phyloP scores from a whole-genome alignment of 2,888 invertebrate genomes.

The Aromia moschata region DNA sequence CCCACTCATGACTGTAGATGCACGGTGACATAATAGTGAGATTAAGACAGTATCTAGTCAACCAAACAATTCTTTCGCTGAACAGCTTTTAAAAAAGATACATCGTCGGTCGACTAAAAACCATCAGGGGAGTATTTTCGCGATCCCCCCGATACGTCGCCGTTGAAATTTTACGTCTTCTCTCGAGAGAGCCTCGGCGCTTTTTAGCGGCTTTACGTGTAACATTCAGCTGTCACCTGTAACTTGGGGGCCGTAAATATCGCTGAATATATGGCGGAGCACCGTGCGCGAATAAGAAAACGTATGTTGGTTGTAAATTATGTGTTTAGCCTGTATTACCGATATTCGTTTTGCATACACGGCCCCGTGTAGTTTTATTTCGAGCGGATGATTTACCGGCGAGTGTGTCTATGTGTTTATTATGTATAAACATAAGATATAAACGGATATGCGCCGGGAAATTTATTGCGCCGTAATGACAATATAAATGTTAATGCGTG shows the following conservation, averaged over 20 bases:
- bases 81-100: too few species aligned
- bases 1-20: too few species aligned
- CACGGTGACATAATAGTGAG: too few species aligned
- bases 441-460: conserved; percentile 10
- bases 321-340: conserved; percentile 45
- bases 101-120: too few species aligned
- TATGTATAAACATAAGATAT: conserved; percentile 23
- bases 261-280: conserved; percentile 41
- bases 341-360: conserved; percentile 42
- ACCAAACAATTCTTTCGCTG: too few species aligned
- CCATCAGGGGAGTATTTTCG: too few species aligned
- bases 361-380: conserved; percentile 34
- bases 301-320: conserved; percentile 47
- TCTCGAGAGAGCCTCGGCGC: conserved; percentile 23
- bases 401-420: conserved; percentile 21
- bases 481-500: conserved; percentile 9
- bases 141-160: conserved; percentile 15
- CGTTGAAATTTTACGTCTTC: conserved; percentile 34
- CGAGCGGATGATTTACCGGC: conserved; percentile 15
- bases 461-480: conserved; percentile 13
- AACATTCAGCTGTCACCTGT: conserved; percentile 47
- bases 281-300: conserved; percentile 40
- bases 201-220: conserved; percentile 40
- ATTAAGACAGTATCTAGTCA: too few species aligned
- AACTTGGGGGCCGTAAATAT: conserved; percentile 42